A percentile compares a stretch with the other conserved stretches of the same genome.
These are phyloP conservation scores for Oreochromis aureus DNA, from an alignment of 2,113 vertebrate genomes.

Conservation along the genomic window DNA sequence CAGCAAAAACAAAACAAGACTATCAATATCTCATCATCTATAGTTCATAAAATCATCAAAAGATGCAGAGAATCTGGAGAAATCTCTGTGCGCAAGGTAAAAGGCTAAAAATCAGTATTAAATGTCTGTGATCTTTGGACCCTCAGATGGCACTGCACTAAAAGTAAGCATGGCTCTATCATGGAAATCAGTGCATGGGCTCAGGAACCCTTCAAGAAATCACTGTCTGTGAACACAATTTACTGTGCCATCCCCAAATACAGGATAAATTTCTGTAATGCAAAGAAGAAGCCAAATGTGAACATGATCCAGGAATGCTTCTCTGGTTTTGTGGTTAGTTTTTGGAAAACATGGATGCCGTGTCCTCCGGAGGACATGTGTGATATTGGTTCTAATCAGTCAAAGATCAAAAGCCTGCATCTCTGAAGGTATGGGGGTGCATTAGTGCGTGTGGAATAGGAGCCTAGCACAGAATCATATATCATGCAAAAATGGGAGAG, in stretches of 20 bases:
- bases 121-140: not conserved
- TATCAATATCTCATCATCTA: not conserved
- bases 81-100: not conserved
- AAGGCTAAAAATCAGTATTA: not conserved
- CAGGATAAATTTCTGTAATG: not conserved
- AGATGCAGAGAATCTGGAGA: not conserved
- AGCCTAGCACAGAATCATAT: too few relatives aligned
- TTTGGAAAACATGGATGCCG: too few relatives aligned
- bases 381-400: too few relatives aligned
- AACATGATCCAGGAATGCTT: too few relatives aligned
- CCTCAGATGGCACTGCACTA: not conserved
- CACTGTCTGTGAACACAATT: not conserved
- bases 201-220: not conserved
- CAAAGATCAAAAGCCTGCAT: too few relatives aligned
- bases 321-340: too few relatives aligned
- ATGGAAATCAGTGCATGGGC: not conserved
- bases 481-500: too few relatives aligned
- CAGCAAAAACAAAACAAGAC: not conserved
- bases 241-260: not conserved
- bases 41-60: not conserved
- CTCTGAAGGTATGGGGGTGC: too few relatives aligned
- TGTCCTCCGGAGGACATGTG: too few relatives aligned
- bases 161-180: not conserved
- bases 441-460: too few relatives aligned
- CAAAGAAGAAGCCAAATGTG: not conserved